phyloP scores from a whole-genome alignment of 2,113 vertebrate genomes.

The Poeciliopsis occidentalis region DNA sequence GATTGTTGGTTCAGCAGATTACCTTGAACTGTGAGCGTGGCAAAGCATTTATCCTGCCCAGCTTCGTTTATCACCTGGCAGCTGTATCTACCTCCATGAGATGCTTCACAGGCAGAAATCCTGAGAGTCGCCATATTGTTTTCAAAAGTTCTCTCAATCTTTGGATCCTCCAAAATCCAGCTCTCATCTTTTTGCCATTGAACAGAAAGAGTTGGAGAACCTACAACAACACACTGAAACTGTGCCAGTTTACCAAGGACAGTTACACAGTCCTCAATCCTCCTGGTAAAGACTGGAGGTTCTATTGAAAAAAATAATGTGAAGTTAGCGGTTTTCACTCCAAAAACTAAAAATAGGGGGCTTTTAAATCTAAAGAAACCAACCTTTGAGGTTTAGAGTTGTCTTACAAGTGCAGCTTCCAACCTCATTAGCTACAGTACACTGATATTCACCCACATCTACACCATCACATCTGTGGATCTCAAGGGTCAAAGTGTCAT shows the following conservation, averaged over 20 bases:
- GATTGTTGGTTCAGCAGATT: conserved; percentile 52
- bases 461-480: conserved; percentile 88
- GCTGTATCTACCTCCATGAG: conserved; percentile 89
- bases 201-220: conserved; percentile 88
- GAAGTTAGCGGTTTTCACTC: neutral
- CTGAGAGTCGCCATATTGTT: conserved; percentile 84
- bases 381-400: conserved; percentile 93
- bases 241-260: conserved; percentile 86
- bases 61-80: conserved; percentile 96
- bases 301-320: conserved; percentile 79
- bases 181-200: conserved; percentile 95
- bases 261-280: conserved; percentile 85
- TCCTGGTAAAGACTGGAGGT: conserved; percentile 89
- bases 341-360: neutral
- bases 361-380: conserved; percentile 59
- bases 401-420: conserved; percentile 90
- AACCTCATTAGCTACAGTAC: conserved; percentile 89
- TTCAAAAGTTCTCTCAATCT: conserved; percentile 86
- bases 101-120: conserved; percentile 82
- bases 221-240: conserved; percentile 85
- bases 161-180: conserved; percentile 89
- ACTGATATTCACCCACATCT: conserved; percentile 95
- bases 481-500: conserved; percentile 83
- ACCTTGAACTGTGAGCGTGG: conserved; percentile 94
- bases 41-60: conserved; percentile 90